phyloP scores from a whole-genome alignment of 37 sponge, comb jelly and placozoan genomes.

The Bolinopsis microptera region DNA sequence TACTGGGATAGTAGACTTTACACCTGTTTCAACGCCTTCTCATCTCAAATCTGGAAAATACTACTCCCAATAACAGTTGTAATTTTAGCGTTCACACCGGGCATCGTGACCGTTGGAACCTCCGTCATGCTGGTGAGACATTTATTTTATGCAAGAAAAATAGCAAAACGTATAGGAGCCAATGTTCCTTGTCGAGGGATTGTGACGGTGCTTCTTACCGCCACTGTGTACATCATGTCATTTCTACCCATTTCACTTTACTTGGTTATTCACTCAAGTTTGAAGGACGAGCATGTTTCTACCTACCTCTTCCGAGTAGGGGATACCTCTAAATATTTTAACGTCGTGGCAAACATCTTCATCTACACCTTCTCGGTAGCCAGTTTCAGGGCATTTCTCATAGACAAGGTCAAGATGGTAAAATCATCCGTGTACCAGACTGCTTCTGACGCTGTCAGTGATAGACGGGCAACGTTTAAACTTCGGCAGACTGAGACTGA shows the following conservation, averaged over 20 bases:
- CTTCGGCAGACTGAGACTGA: too few relatives aligned
- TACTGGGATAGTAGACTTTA: not conserved
- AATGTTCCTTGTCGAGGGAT: not conserved
- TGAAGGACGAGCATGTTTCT: not conserved
- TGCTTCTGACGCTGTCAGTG: too few relatives aligned
- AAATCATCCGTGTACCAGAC: too few relatives aligned
- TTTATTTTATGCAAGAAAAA: not conserved
- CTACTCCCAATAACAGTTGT: not conserved
- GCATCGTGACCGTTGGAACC: not conserved
- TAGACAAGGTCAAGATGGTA: too few relatives aligned
- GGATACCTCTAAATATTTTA: not conserved
- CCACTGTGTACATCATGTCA: not conserved
- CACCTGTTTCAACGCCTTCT: not conserved
- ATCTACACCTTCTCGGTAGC: not conserved
- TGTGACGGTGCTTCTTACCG: not conserved
- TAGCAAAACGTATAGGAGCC: not conserved
- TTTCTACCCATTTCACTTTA: not conserved
- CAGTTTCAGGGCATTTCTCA: not conserved
- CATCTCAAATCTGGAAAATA: not conserved
- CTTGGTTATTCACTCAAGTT: not conserved
- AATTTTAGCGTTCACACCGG: not conserved
- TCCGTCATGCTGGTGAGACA: not conserved
- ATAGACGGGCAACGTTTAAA: too few relatives aligned
- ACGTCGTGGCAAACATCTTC: not conserved
- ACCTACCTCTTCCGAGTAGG: not conserved